phyloP scores from a whole-genome alignment of 2,113 vertebrate species.

The Myrmecophaga tridactyla region DNA sequence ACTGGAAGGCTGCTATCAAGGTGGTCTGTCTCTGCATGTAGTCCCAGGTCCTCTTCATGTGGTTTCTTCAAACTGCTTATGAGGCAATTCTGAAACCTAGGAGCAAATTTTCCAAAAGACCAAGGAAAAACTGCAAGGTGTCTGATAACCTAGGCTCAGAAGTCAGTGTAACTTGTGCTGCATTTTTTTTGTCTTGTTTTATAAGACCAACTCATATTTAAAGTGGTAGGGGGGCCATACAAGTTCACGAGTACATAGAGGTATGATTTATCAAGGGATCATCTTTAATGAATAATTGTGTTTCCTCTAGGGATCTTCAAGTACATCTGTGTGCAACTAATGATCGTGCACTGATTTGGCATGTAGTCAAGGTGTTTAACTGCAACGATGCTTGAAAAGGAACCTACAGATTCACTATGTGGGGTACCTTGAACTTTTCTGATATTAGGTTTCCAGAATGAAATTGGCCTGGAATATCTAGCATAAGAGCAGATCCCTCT shows the following conservation, averaged over 20 bases:
- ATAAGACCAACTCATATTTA: background rate
- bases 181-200: background rate
- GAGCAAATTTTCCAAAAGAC: background rate
- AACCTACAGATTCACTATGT: background rate
- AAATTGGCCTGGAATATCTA: background rate
- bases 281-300: background rate
- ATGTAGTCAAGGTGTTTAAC: background rate
- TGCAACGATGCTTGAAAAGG: background rate
- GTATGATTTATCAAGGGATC: fast-evolving
- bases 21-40: fast-evolving
- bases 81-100: background rate
- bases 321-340: background rate
- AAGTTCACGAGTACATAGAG: background rate
- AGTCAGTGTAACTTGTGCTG: background rate
- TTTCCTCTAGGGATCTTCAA: background rate
- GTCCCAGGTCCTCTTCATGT: background rate
- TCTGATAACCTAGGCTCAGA: background rate
- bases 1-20: background rate
- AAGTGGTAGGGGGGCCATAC: background rate
- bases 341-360: background rate
- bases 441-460: background rate
- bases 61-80: background rate
- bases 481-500: background rate
- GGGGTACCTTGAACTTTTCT: background rate
- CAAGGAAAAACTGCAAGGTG: background rate